Conservation (phyloP, 1,140 invertebrate species). For the Agraylea sexmaculata region DNA sequence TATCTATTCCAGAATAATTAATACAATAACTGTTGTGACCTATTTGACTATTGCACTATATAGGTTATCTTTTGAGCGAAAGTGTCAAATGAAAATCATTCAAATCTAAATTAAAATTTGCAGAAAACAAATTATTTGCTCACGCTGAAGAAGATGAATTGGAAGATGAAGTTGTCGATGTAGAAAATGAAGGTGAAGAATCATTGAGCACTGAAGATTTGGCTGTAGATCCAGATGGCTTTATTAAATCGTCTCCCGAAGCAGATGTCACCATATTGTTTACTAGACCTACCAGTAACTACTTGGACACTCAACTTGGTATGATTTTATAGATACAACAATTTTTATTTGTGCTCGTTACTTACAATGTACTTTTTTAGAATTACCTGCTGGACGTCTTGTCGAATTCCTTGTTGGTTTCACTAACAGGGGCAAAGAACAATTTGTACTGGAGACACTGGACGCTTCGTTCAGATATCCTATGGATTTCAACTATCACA, state of each 20-base stretch:
- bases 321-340: constrained; percentile 19
- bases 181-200: constrained; percentile 57
- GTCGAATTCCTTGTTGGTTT: constrained; percentile 96
- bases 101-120: no score
- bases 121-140: constrained; percentile 47
- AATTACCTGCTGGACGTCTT: constrained; percentile 81
- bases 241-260: constrained; percentile 71
- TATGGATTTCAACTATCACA: constrained; percentile 96
- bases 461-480: constrained; percentile 98
- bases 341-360: constrained; percentile 21
- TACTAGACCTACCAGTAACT: constrained; percentile 60
- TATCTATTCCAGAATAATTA: no score
- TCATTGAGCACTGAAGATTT: constrained; percentile 49
- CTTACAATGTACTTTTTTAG: constrained; percentile 42
- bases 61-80: no score
- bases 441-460: constrained; percentile 84
- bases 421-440: constrained; percentile 82
- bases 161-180: constrained; percentile 64
- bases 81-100: no score
- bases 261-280: constrained; percentile 88
- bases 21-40: no score
- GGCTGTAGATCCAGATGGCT: constrained; percentile 54
- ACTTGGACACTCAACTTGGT: constrained; percentile 48
- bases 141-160: constrained; percentile 63
- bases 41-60: no score